Evolutionary conservation across 2,888 invertebrate genomes (phyloP), one percentile per base, ranked within the genome.

Genomic region (Smittia sp.): DNA sequence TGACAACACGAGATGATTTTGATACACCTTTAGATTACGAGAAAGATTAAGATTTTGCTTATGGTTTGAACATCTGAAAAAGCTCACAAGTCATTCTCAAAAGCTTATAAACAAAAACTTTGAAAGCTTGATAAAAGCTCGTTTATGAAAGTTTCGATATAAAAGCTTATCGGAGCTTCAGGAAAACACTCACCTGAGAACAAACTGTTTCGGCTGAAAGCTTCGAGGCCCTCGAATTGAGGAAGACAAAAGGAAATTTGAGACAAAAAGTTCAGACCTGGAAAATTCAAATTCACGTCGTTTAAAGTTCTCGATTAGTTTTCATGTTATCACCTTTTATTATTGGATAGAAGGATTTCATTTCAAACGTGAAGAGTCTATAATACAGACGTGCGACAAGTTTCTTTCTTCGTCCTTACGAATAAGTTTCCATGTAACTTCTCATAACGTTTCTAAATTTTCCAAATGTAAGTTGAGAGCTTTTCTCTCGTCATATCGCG

Each of bases 331-430:
- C 11, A 46, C 46, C 15, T 46, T 46, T 11, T 11, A 46, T 46
- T 46, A 46, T n/a, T 46, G 11, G 46, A 46, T 46, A 46, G 11
- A 46, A 46, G 46, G 46, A 46, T 11, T 46, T 46, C 2, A 13
- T 15, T 46, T 46, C n/a, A 46, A 46, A 46, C 46, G 46, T 46
- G 46, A n/a, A 32, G n/a, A 38, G 15, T 46, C 46, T 46, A 46
- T 46, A n/a, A 46, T 46, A 46, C 46, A 46, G 46, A 46, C 46
- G 46, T 46, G 46, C 46, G 46, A 46, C 11, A 46, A 6, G 6
- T 46, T 11, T 46, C 3, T 46, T 46, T 46, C 11, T n/a, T n/a
- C 46, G 46, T 46, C 46, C 46, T 46, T 46, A 11, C 15, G 11
- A 38, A n/a, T 15, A 46, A 46, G 46, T 13, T 11, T 46, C n/a